Conservation (phyloP, 2,888 invertebrate species). For the Catocala fraxini region DNA sequence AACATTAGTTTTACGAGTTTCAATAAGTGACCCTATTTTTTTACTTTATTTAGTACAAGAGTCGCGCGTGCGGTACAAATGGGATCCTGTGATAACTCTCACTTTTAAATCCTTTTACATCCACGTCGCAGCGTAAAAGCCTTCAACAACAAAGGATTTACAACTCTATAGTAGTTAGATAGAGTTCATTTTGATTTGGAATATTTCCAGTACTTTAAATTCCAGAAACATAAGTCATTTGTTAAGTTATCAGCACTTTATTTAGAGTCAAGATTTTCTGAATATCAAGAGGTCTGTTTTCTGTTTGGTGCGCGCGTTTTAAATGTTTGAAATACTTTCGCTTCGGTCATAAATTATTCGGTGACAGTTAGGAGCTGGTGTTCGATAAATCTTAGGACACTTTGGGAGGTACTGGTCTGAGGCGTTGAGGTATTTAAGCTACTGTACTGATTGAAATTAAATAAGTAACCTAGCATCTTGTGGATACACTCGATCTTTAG, state of each 20-base stretch:
- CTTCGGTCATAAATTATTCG: conserved; percentile 57
- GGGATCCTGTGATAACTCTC: conserved; percentile 86
- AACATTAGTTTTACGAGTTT: conserved; percentile 73
- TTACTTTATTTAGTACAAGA: conserved; percentile 68
- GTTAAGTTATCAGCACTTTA: conserved; percentile 86
- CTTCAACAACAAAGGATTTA: conserved; percentile 44
- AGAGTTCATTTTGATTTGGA: conserved; percentile 45
- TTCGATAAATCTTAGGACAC: conserved; percentile 2
- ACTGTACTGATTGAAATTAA: too few species aligned
- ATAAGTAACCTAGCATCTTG: too few species aligned
- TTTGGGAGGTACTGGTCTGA: not conserved
- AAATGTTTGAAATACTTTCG: conserved; percentile 61
- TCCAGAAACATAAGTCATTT: conserved; percentile 86
- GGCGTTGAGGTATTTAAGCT: too few species aligned
- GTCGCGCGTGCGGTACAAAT: conserved; percentile 85
- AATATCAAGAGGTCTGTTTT: conserved; percentile 72
- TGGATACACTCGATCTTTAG: too few species aligned
- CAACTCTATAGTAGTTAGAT: conserved; percentile 42
- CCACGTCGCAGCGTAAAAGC: conserved; percentile 73
- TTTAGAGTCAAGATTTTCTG: conserved; percentile 81
- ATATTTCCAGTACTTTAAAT: conserved; percentile 68
- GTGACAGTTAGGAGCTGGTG: conserved; percentile 42
- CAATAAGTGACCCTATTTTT: conserved; percentile 59
- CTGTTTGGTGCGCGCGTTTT: conserved; percentile 63
- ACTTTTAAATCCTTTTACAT: conserved; percentile 84